phyloP scores from a whole-genome alignment of 2,888 invertebrate genomes.

The Himalopsyche tibetana region DNA sequence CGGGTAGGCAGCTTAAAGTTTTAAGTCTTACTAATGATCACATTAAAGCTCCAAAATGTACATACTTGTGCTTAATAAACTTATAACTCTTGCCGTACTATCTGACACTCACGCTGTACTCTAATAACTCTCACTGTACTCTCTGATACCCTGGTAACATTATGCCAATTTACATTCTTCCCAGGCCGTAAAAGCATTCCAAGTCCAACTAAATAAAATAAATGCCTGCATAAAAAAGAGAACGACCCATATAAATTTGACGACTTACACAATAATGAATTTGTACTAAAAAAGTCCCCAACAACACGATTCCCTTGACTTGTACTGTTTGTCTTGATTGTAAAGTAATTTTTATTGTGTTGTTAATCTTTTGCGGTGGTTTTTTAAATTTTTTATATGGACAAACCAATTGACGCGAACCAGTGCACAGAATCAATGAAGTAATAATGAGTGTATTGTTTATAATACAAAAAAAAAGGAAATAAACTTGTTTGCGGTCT shows the following conservation, averaged over 20 bases:
- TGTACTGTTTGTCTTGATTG: too few species aligned
- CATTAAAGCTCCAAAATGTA: constrained; percentile 17
- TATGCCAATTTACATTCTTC: constrained; percentile 30
- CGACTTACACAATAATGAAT: constrained; percentile 20
- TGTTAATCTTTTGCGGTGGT: too few species aligned
- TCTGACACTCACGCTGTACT: constrained; percentile 15
- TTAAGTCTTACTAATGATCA: constrained; percentile 30
- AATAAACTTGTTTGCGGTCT: too few species aligned
- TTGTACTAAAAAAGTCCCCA: neutral
- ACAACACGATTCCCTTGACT: neutral
- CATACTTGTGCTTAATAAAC: constrained; percentile 31
- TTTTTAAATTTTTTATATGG: too few species aligned
- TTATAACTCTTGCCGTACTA: neutral
- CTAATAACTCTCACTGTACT: neutral
- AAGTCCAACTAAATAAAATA: constrained; percentile 16
- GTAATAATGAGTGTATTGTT: too few species aligned
- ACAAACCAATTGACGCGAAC: too few species aligned
- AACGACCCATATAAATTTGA: constrained; percentile 31
- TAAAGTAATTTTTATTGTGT: too few species aligned
- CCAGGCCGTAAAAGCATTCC: constrained; percentile 7
- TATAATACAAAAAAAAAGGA: too few species aligned
- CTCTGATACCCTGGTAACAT: constrained; percentile 26
- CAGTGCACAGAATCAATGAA: too few species aligned
- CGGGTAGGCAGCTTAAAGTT: constrained; percentile 34
- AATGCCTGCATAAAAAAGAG: constrained; percentile 20